A percentile compares a stretch with the other conserved stretches of the same genome.
Evolutionary conservation across 2,888 invertebrate species (phyloP).

Genomic region (Itoplectis maculator): DNA sequence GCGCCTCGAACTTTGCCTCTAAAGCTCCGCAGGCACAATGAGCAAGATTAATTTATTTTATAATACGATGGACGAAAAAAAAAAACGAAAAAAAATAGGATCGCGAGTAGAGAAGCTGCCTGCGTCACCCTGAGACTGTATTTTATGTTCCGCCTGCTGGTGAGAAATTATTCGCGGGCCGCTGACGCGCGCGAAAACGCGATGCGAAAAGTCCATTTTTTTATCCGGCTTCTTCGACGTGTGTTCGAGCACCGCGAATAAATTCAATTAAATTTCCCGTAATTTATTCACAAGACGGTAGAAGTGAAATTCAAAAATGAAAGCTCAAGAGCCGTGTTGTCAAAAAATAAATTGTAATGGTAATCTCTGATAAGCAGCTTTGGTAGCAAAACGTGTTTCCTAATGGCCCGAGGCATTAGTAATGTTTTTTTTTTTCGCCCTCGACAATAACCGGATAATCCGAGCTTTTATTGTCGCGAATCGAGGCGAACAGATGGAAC

Average conservation of each 20-base stretch:
- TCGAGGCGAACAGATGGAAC: slow-evolving; percentile 13
- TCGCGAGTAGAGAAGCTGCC: neutral
- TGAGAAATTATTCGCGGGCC: slow-evolving; percentile 42
- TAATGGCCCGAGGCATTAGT: neutral
- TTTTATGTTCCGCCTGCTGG: slow-evolving; percentile 31
- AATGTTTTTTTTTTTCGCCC: neutral
- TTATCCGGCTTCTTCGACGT: neutral
- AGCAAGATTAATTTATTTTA: slow-evolving; percentile 56
- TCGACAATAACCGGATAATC: neutral
- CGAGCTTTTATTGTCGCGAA: neutral
- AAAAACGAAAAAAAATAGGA: slow-evolving; percentile 3
- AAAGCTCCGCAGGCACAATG: slow-evolving; percentile 5
- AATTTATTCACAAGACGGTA: too few relatives aligned
- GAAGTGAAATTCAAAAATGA: too few relatives aligned
- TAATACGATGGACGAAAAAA: slow-evolving; percentile 44
- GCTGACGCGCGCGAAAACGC: slow-evolving; percentile 30
- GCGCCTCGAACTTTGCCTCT: slow-evolving; percentile 30
- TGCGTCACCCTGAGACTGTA: slow-evolving; percentile 34
- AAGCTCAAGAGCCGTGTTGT: too few relatives aligned
- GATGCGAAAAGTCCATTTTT: neutral
- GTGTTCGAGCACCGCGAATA: neutral
- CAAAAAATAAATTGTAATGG: too few relatives aligned
- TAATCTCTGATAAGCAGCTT: neutral
- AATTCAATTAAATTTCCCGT: neutral
- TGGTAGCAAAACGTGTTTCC: neutral